Evolutionary conservation across 2,888 invertebrate species (phyloP).

Genomic region (Netelia fuscicornis): DNA sequence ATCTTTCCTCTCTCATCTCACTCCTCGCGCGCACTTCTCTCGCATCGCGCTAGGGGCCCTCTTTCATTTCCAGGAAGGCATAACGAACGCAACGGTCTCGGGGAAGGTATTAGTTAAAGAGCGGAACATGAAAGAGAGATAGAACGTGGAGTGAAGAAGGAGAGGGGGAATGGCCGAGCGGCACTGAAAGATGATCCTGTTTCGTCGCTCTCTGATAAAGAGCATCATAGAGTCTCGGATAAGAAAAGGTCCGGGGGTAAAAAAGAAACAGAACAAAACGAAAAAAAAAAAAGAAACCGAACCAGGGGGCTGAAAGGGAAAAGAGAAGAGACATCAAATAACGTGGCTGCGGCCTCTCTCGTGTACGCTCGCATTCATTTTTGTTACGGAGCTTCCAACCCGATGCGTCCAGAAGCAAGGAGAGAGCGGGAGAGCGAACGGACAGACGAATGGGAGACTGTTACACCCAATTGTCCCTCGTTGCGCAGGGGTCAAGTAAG

Average conservation of each 20-base stretch:
- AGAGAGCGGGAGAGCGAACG: constrained; percentile 48
- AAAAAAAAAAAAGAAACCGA: neutral
- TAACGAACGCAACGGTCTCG: constrained; percentile 60
- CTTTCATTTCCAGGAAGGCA: constrained; percentile 68
- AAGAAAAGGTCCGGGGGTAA: constrained; percentile 32
- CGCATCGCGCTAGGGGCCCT: constrained; percentile 51
- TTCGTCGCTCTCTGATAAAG: constrained; percentile 59
- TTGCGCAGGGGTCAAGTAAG: constrained; percentile 85
- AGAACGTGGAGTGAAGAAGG: neutral
- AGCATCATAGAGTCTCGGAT: constrained; percentile 57
- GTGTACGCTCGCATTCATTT: neutral
- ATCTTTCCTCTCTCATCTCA: constrained; percentile 55
- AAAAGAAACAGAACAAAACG: constrained; percentile 11
- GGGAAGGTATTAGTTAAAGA: constrained; percentile 58
- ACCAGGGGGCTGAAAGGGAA: neutral
- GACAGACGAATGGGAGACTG: constrained; percentile 84
- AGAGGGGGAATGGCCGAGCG: constrained; percentile 1
- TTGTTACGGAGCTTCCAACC: constrained; percentile 70
- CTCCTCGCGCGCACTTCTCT: constrained; percentile 15
- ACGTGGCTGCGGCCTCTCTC: neutral
- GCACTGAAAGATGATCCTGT: constrained; percentile 58
- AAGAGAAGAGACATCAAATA: neutral
- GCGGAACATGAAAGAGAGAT: neutral
- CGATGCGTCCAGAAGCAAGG: constrained; percentile 72
- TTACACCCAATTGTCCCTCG: constrained; percentile 85